Evolutionary conservation across 2,113 vertebrate genomes (phyloP).

Genomic region (Cyprinus carpio): DNA sequence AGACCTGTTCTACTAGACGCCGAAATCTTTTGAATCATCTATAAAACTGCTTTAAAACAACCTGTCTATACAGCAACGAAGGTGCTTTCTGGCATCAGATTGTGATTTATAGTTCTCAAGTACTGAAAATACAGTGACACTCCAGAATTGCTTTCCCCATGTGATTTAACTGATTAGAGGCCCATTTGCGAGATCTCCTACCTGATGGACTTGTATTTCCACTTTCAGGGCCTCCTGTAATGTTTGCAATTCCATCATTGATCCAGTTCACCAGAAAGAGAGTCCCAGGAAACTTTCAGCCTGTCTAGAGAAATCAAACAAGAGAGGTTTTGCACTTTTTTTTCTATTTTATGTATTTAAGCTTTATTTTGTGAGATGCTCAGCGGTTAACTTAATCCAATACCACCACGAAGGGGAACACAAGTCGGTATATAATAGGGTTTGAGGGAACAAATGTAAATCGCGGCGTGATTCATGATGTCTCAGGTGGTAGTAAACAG

Average conservation of each 20-base stretch:
- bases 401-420: background rate
- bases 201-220: constrained; percentile 99
- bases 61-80: background rate
- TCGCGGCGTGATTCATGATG: background rate
- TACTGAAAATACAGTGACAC: no score
- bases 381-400: constrained; percentile 1
- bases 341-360: constrained; percentile 24
- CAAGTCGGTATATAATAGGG: background rate
- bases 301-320: constrained; percentile 57
- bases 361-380: constrained; percentile 6
- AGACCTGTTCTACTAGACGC: background rate
- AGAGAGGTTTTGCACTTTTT: background rate
- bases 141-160: background rate
- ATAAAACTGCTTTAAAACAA: no score
- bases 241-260: constrained; percentile 98
- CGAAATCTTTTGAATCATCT: background rate
- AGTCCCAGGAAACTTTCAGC: constrained; percentile 71
- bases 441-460: background rate
- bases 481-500: constrained; percentile 12
- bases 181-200: constrained; percentile 60
- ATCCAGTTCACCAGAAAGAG: constrained; percentile 75
- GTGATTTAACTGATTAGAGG: background rate
- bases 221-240: constrained; percentile 99
- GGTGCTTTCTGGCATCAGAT: no score
- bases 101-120: background rate